A percentile compares a stretch with the other conserved stretches of the same genome.
Conservation (phyloP, 2,888 invertebrate species). For the Cordilura impudica region DNA sequence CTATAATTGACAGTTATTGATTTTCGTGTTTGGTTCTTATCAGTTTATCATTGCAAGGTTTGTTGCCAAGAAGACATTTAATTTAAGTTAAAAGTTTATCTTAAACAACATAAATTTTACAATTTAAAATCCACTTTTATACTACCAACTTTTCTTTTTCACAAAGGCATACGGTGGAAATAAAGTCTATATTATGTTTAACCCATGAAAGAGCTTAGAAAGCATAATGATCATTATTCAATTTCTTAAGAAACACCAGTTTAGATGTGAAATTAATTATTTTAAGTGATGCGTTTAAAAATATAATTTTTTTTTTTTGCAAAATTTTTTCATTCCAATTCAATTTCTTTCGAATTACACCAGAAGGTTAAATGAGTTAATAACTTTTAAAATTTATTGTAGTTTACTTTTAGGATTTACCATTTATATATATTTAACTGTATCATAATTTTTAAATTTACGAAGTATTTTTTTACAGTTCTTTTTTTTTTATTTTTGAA, state of each 20-base stretch:
- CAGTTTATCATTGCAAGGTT: not conserved
- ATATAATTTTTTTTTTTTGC: too few relatives aligned
- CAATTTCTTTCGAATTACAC: too few relatives aligned
- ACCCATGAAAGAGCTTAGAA: not conserved
- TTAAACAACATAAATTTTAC: slow-evolving; percentile 27
- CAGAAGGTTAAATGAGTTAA: slow-evolving; percentile 16
- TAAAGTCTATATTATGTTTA: not conserved
- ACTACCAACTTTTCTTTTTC: not conserved
- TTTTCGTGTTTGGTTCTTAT: slow-evolving; percentile 24
- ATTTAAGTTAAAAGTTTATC: slow-evolving; percentile 51
- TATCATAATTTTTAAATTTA: slow-evolving; percentile 40
- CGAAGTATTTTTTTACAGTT: slow-evolving; percentile 15
- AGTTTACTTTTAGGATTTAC: slow-evolving; percentile 44
- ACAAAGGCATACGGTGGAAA: not conserved
- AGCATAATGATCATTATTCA: too few relatives aligned
- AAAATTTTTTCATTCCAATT: too few relatives aligned
- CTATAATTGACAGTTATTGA: slow-evolving; percentile 48
- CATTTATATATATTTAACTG: slow-evolving; percentile 36
- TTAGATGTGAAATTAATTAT: too few relatives aligned
- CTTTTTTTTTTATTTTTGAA: not conserved
- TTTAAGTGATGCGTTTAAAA: too few relatives aligned
- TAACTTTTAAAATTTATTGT: slow-evolving; percentile 52
- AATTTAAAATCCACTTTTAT: slow-evolving; percentile 4
- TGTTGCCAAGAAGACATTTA: slow-evolving; percentile 23
- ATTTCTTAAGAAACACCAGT: too few relatives aligned